A percentile compares a stretch with the other conserved stretches of the same genome.
Conservation (phyloP, 2,888 invertebrate genomes). For the Drosophila koepferae region DNA sequence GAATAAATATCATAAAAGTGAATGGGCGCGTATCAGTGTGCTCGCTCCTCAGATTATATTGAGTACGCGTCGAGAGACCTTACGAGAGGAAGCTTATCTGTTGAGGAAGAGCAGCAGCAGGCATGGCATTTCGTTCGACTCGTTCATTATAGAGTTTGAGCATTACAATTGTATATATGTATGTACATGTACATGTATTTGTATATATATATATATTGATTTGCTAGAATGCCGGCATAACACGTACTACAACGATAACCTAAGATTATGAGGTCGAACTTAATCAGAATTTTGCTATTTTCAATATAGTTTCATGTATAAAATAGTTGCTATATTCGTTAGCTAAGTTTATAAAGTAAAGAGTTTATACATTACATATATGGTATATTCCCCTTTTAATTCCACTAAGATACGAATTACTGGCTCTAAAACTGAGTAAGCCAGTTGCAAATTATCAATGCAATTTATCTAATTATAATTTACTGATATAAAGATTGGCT, state of each 20-base stretch:
- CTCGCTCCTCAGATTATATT: constrained; percentile 23
- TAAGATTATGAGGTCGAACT: background rate
- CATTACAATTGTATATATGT: background rate
- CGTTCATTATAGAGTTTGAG: background rate
- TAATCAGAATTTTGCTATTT: background rate
- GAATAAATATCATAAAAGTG: constrained; percentile 38
- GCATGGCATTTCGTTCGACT: background rate
- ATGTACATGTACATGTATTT: background rate
- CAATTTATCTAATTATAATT: background rate
- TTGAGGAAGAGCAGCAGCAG: constrained; percentile 34
- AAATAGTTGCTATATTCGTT: background rate
- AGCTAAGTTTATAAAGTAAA: background rate
- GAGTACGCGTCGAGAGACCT: constrained; percentile 1
- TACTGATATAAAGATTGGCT: background rate
- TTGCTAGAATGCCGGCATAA: constrained; percentile 4
- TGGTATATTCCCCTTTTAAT: background rate
- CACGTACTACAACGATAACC: background rate
- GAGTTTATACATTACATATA: background rate
- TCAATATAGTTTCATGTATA: background rate
- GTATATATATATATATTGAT: constrained; percentile 4
- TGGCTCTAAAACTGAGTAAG: background rate
- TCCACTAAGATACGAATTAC: too few relatives aligned
- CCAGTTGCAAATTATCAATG: background rate
- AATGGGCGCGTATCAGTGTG: constrained; percentile 43
- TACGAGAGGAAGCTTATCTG: constrained; percentile 32